Conservation (phyloP, 2,888 invertebrate genomes). For the Aphelenchoides bicaudatus region DNA sequence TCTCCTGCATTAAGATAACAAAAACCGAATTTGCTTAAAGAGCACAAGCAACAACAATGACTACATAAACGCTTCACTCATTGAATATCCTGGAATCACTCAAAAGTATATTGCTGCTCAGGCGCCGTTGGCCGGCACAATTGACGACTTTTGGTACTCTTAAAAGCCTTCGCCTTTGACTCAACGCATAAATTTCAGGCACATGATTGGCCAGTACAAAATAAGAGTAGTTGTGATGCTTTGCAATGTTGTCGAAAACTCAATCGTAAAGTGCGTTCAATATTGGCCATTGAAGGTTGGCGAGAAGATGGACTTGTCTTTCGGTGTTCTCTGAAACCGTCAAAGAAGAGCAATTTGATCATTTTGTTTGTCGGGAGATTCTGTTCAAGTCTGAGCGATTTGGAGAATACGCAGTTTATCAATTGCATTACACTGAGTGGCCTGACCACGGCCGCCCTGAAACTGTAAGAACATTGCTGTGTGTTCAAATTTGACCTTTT, state of each 20-base stretch:
- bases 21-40: constrained; percentile 42
- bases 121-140: constrained; percentile 45
- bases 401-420: constrained; percentile 35
- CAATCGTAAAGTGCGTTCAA: constrained; percentile 14
- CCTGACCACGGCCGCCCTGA: constrained; percentile 40
- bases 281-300: constrained; percentile 25
- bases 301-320: constrained; percentile 36
- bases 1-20: constrained; percentile 37
- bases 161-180: too few species aligned
- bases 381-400: constrained; percentile 34
- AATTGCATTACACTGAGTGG: constrained; percentile 56
- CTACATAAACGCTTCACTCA: constrained; percentile 51
- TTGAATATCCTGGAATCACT: constrained; percentile 32
- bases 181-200: too few species aligned
- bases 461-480: neutral
- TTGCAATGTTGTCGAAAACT: constrained; percentile 46
- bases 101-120: constrained; percentile 52
- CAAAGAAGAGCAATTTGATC: constrained; percentile 41
- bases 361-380: constrained; percentile 41
- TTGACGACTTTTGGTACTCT: constrained; percentile 57
- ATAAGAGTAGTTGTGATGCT: constrained; percentile 47
- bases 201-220: constrained; percentile 48
- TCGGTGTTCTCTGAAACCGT: constrained; percentile 38
- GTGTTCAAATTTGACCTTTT: neutral
- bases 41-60: constrained; percentile 35